phyloP scores from a whole-genome alignment of 30 jellyfish, hydroid and myxozoan genomes.

The Aurelia aurita complex sp. Pacific region DNA sequence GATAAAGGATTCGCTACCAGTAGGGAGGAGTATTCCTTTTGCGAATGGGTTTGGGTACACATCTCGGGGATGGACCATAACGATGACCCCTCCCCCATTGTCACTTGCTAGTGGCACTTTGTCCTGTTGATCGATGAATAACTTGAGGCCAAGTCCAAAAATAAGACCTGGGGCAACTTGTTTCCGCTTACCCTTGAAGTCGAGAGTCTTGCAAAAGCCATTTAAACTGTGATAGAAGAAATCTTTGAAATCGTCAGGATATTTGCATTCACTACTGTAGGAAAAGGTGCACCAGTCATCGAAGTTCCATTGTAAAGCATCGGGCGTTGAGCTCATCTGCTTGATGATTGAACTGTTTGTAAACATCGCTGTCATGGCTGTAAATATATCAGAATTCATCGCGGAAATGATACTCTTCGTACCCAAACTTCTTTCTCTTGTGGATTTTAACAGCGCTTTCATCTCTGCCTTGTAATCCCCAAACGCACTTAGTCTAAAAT shows the following conservation, averaged over 20 bases:
- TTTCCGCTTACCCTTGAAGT: background rate
- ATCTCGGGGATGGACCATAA: slow-evolving; percentile 50
- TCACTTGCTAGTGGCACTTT: slow-evolving; percentile 19
- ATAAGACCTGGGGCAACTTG: slow-evolving; percentile 43
- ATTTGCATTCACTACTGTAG: background rate
- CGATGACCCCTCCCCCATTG: slow-evolving; percentile 21
- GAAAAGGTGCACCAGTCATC: slow-evolving; percentile 45
- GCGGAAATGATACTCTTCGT: background rate
- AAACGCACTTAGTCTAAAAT: slow-evolving; percentile 37
- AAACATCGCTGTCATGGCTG: background rate
- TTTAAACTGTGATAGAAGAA: slow-evolving; percentile 10
- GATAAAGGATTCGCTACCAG: slow-evolving; percentile 31
- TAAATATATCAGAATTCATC: slow-evolving; percentile 1
- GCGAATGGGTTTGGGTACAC: slow-evolving; percentile 49
- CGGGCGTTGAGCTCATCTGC: slow-evolving; percentile 20
- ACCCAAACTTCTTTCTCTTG: slow-evolving; percentile 6
- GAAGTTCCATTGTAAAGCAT: slow-evolving; percentile 17
- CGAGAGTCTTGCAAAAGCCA: slow-evolving; percentile 51
- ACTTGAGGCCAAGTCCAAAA: slow-evolving; percentile 9
- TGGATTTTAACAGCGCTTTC: background rate
- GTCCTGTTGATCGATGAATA: slow-evolving; percentile 28
- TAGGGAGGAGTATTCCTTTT: slow-evolving; percentile 22
- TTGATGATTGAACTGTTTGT: slow-evolving; percentile 21
- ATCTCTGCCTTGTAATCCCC: background rate
- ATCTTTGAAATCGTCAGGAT: slow-evolving; percentile 30